A percentile compares a stretch with the other conserved stretches of the same genome.
phyloP scores from a whole-genome alignment of 2,113 vertebrate genomes.

The Merops nubicus region DNA sequence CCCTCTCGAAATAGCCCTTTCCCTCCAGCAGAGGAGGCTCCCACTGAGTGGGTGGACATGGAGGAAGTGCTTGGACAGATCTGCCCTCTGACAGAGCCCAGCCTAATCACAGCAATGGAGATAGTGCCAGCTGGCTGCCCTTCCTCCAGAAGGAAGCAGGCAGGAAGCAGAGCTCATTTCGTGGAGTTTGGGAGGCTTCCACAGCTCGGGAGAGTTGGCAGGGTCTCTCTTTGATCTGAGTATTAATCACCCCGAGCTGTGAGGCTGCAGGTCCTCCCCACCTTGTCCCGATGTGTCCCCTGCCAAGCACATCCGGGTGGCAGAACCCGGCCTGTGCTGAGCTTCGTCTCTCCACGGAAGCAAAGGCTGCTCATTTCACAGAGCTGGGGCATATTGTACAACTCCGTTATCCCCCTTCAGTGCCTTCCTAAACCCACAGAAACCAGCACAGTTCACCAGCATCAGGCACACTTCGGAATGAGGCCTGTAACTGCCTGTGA shows the following conservation, averaged over 20 bases:
- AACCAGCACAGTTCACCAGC: background rate
- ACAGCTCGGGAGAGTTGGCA: background rate
- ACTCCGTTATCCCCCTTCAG: background rate
- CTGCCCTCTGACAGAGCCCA: background rate
- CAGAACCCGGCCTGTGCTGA: background rate
- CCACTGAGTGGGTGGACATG: background rate
- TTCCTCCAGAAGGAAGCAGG: background rate
- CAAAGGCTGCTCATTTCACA: background rate
- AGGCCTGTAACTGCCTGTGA: background rate
- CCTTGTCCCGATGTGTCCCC: accelerated
- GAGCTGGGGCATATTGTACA: background rate
- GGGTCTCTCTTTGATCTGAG: background rate
- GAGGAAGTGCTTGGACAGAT: background rate
- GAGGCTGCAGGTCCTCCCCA: background rate
- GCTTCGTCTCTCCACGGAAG: accelerated
- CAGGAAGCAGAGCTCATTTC: background rate
- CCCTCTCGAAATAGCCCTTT: background rate
- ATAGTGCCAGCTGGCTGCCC: slow-evolving; percentile 14
- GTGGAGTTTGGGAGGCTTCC: background rate
- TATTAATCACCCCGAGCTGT: background rate
- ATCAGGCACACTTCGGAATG: background rate
- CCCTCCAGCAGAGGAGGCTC: background rate
- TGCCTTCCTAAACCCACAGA: background rate
- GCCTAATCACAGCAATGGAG: background rate
- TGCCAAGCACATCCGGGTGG: background rate